phyloP scores from a whole-genome alignment of 2,113 vertebrate genomes.

The Alethe diademata region DNA sequence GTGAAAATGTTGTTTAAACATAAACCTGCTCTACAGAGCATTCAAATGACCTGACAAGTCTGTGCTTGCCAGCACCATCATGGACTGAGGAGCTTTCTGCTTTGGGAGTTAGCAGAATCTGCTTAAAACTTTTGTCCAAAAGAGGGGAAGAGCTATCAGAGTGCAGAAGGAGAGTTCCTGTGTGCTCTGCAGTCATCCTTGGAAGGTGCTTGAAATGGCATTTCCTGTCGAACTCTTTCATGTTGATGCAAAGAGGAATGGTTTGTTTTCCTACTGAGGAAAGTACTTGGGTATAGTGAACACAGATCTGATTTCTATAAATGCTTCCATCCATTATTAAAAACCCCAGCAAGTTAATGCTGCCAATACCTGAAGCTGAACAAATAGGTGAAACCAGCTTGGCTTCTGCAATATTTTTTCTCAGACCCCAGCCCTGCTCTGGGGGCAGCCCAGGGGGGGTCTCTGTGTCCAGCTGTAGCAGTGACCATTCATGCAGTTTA shows the following conservation, averaged over 20 bases:
- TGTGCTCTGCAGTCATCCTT: background rate
- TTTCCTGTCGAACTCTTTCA: background rate
- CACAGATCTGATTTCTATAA: background rate
- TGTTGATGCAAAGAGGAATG: background rate
- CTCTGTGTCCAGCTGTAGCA: background rate
- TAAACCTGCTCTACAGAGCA: conserved; percentile 14
- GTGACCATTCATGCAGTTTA: background rate
- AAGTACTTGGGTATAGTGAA: background rate
- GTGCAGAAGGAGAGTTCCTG: background rate
- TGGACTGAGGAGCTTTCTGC: background rate
- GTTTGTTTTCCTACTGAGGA: background rate
- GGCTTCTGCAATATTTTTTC: background rate
- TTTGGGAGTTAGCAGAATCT: background rate
- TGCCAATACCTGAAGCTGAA: background rate
- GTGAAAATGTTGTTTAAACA: conserved; percentile 6
- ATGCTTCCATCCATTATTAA: background rate
- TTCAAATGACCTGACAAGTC: background rate
- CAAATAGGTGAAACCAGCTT: background rate
- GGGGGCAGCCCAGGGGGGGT: background rate
- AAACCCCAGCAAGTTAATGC: background rate
- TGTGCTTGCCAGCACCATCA: background rate
- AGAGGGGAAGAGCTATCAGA: background rate
- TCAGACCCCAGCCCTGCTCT: background rate
- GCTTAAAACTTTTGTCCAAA: background rate
- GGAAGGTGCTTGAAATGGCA: background rate